Conservation (phyloP, 2,797 vertebrate genomes). For the Bucorvus abyssinicus region DNA sequence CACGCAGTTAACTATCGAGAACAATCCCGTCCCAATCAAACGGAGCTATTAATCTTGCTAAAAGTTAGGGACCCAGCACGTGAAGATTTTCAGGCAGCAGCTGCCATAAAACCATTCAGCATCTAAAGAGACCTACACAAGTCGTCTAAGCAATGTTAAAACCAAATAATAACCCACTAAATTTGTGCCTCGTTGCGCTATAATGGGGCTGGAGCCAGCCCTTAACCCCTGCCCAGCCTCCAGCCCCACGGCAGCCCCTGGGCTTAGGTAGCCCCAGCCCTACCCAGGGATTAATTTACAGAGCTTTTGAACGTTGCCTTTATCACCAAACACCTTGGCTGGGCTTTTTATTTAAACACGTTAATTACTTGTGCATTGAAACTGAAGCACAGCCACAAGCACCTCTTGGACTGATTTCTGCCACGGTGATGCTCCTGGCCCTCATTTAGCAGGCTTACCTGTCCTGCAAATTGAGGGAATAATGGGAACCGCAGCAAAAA, state of each 20-base stretch:
- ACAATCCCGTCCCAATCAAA: not conserved
- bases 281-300: not conserved
- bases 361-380: not conserved
- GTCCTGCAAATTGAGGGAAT: not conserved
- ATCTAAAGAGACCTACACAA: not conserved
- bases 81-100: not conserved
- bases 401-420: not conserved
- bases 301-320: not conserved
- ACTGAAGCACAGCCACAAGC: not conserved
- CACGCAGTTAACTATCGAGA: not conserved
- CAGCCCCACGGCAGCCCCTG: not conserved
- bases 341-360: not conserved
- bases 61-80: not conserved
- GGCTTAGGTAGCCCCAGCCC: not conserved
- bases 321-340: not conserved
- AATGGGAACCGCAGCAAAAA: not conserved
- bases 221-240: not conserved
- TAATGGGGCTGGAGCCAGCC: not conserved
- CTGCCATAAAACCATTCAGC: not conserved
- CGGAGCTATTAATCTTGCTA: not conserved
- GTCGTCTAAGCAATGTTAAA: not conserved
- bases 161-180: not conserved
- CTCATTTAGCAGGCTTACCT: not conserved
- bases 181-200: not conserved
- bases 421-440: rapidly evolving